Evolutionary conservation across 2,888 invertebrate genomes (phyloP).

Genomic region (Gryllus longicercus): DNA sequence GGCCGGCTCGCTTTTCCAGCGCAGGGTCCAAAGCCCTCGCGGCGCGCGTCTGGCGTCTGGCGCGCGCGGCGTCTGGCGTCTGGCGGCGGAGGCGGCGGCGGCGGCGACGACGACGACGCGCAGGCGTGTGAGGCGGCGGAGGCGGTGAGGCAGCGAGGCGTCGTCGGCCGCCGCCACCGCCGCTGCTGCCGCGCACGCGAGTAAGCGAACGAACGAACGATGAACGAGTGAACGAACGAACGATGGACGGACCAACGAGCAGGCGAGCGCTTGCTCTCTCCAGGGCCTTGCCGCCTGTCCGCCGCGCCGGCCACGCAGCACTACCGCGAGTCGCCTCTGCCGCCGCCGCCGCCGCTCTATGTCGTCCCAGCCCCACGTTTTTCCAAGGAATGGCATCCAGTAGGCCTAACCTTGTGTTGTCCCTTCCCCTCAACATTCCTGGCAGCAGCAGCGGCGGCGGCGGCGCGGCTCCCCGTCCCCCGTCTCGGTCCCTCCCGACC

Average conservation of each 20-base stretch:
- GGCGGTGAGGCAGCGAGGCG: not conserved
- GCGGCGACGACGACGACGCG: not conserved
- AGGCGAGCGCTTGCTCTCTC: not conserved
- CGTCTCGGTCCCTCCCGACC: not conserved
- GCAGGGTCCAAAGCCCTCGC: too few relatives aligned
- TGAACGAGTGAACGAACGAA: not conserved
- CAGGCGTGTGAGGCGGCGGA: not conserved
- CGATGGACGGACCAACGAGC: not conserved
- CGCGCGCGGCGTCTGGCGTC: not conserved
- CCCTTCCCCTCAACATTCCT: constrained; percentile 9
- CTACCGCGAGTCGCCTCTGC: not conserved
- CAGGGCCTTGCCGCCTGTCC: not conserved
- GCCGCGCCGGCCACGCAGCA: constrained; percentile 1
- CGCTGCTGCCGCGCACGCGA: not conserved
- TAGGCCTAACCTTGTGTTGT: constrained; percentile 17
- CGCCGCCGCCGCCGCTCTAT: not conserved
- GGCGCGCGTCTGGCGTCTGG: too few relatives aligned
- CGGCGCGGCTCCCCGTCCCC: not conserved
- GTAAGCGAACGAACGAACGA: not conserved
- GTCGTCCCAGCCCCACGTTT: constrained; percentile 17
- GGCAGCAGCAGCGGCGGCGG: not conserved
- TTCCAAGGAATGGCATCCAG: constrained; percentile 9
- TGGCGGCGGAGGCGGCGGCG: not conserved
- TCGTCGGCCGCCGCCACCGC: not conserved
- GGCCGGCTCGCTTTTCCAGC: too few relatives aligned